Evolutionary conservation across 1,140 invertebrate species (phyloP), one percentile per base, ranked within the genome.

Genomic region (Drosophila lacteicornis): DNA sequence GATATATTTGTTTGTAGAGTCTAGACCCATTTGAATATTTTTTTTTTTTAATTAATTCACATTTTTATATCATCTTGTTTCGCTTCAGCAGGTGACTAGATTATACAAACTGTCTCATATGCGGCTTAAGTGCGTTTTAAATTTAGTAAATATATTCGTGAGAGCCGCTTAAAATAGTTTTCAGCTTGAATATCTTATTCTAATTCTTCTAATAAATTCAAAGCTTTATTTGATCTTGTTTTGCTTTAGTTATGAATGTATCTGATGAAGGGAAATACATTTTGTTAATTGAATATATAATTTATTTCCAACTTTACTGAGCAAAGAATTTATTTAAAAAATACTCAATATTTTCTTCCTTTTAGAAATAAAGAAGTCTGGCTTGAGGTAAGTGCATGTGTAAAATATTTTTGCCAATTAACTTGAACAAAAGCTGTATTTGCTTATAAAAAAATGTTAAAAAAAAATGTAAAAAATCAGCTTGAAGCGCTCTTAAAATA

Each of bases 31-130:
- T 57, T 45, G 38, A 76, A 67, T 76, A 60, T 51, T 22, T 46
- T 53, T 40, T 67, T 67, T 30, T 70, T 61, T 70, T 47, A 67
- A 70, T 70, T 46, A 46, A 67, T 67, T 68, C 45, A 40, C 4
- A 5, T 42, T 53, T 53, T 38, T 40, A 30, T 59, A 15, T 42
- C 15, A 40, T 49, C 17, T 19, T 46, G 38, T 36, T 30, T 63
- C n/a, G 50, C 25, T 43, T 27, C 40, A 40, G 53, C 53, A 38
- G 22, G 22, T 27, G 4, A 45, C 19, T 33, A 12, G 38, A 13
- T 40, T 15, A 46, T 38, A 17, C 7, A 46, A 30, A 12, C 27
- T 51, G 13, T 45, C 5, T 49, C 38, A 40, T 55, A 55, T 38
- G 5, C 8, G 15, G 12, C 53, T 59, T 60, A 17, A 53, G 17